These are phyloP conservation scores for Bedellia somnulentella DNA, from an alignment of 2,888 invertebrate genomes.

Conservation along the genomic window DNA sequence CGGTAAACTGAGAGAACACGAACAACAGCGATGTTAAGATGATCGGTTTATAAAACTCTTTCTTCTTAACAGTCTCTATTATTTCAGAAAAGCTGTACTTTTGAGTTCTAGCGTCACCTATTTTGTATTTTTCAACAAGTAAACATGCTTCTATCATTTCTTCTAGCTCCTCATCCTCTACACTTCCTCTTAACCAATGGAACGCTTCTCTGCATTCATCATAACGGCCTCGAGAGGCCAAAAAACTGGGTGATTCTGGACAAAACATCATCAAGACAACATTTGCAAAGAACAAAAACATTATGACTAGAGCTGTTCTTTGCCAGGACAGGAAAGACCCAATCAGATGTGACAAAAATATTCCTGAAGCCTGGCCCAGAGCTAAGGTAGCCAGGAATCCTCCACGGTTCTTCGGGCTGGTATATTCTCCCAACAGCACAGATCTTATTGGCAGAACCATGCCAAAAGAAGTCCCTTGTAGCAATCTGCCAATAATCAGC, in stretches of 20 bases:
- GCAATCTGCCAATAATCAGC: slow-evolving; percentile 23
- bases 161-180: slow-evolving; percentile 34
- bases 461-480: slow-evolving; percentile 50
- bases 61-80: slow-evolving; percentile 21
- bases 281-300: slow-evolving; percentile 38
- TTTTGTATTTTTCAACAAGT: slow-evolving; percentile 15
- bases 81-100: slow-evolving; percentile 10
- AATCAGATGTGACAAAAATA: slow-evolving; percentile 61
- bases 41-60: slow-evolving; percentile 59
- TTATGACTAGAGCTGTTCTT: slow-evolving; percentile 46
- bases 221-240: slow-evolving; percentile 52
- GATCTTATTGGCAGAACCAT: slow-evolving; percentile 44
- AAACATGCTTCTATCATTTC: slow-evolving; percentile 27
- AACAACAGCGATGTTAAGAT: slow-evolving; percentile 62
- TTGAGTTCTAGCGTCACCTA: slow-evolving; percentile 7
- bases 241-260: slow-evolving; percentile 69
- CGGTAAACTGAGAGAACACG: slow-evolving; percentile 65
- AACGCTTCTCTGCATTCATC: slow-evolving; percentile 58
- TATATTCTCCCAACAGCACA: slow-evolving; percentile 56
- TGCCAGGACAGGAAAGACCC: slow-evolving; percentile 63
- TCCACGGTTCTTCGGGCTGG: slow-evolving; percentile 64
- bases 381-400: slow-evolving; percentile 61
- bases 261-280: slow-evolving; percentile 30
- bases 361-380: slow-evolving; percentile 60
- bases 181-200: slow-evolving; percentile 57